Evolutionary conservation across 2,797 vertebrate species (phyloP), one percentile per base, ranked within the genome.

Genomic region (Acipenser oxyrinchus): DNA sequence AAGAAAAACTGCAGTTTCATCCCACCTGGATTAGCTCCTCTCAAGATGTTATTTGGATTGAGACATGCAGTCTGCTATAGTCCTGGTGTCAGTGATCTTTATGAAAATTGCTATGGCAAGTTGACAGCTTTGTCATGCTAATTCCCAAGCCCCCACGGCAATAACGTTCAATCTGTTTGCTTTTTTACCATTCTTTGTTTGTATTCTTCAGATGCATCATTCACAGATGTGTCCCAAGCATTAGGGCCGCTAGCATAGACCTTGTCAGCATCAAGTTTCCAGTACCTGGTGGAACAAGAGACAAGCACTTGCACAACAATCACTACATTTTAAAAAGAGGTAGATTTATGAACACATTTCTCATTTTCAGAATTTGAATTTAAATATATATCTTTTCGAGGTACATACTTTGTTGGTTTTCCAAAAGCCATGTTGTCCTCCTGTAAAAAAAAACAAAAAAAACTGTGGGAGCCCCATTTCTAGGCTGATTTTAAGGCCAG

Each of bases 351-450:
- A 37, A 37, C 23, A 37, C 23, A 37, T 37, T 37, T 37, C 23
- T 37, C 23, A 37, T 37, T 37, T 37, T 37, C 2, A 4, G 23
- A 37, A 37, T 37, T 37, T 18, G 9, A 13, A 37, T 6, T 3
- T 6, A 13, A 61, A 37, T 23, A 13, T n/a, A 8, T 61, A 3
- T 61, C 18, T 61, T 6, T 61, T 37, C 13, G 9, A 13, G 8
- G 55, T 73, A 89, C 95, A 92, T 87, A 99, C 96, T 96, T 98
- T 74, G 93, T 96, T 59, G 95, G 96, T 71, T 89, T 92, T 69
- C 96, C 96, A 80, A 99, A 99, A 1, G 95, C 96, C 96, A 99
- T 99, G 82, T 94, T 96, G 84, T 98, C 95, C 77, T 99, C 96
- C 96, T 99, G 75, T 7, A 59, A 70, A 66, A 10, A 18, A 18